Base-by-base conservation (phyloP, 2,888 invertebrate genomes). In the Margaritifera margaritifera region DNA sequence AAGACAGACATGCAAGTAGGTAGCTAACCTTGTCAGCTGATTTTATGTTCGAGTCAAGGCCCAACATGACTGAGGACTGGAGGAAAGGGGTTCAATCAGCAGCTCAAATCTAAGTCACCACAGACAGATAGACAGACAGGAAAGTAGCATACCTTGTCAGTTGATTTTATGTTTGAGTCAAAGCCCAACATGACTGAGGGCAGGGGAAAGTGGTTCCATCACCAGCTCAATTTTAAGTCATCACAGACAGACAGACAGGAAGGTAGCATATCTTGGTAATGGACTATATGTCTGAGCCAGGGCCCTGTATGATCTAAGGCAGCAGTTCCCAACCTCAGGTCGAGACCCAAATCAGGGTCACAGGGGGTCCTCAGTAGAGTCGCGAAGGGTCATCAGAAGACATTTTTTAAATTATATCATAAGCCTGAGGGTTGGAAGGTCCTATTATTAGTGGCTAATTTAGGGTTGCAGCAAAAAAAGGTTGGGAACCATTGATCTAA, bases 201-300 rank as follows among this genome's bases (percentile, higher is more conserved):
- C n/a, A n/a, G n/a, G n/a, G n/a, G 97, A 97, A 3, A 98, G 97
- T 0, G 98, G 98, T 87, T 98, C 97, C 79, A 97, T 97, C 6
- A 99, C 92, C 52, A 99, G 91, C 62, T 27, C 27, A 27, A 27
- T 27, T 27, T 27, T 90, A 55, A n/a, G 22, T 22, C 19, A 2
- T 4, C 22, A n/a, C 69, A 42, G 11, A 11, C 42, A 8, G 19
- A 61, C 31, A 22, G 76, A 42, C 42, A 42, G 6, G 42, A 42
- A 11, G 11, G 31, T 42, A 11, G 11, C 42, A 64, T 78, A 91
- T 91, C 88, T 93, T 1, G 98, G 93, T n/a, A 99, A 91, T 85
- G 98, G 97, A 0, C 96, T 95, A 90, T 99, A 97, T 50, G 96
- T 95, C 90, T 98, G 97, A 24, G 87, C 88, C 59, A 89, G 79